Evolutionary conservation across 1,140 invertebrate species (phyloP).

Genomic region (Pachypeltis micranthus): DNA sequence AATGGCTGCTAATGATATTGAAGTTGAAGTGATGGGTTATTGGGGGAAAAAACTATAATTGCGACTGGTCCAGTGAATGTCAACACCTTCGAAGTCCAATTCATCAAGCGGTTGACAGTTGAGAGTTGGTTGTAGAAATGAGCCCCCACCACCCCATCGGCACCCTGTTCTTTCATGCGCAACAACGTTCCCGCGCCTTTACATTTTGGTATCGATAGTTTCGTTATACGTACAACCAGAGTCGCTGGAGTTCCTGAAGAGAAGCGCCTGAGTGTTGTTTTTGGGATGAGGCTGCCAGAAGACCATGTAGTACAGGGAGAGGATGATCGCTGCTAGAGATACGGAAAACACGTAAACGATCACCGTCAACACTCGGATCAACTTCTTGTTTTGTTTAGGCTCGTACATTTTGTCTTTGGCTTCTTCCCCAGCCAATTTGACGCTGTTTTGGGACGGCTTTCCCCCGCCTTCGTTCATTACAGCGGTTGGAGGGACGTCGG

Average conservation of each 20-base stretch:
- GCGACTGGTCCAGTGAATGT: too few species aligned
- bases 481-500: too few species aligned
- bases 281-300: slow-evolving; percentile 71
- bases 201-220: too few species aligned
- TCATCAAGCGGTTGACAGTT: too few species aligned
- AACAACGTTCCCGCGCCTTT: too few species aligned
- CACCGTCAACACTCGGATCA: slow-evolving; percentile 84
- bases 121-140: too few species aligned
- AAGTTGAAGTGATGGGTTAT: too few species aligned
- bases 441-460: slow-evolving; percentile 17
- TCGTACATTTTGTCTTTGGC: slow-evolving; percentile 65
- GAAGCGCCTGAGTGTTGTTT: not conserved
- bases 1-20: too few species aligned
- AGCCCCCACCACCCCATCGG: too few species aligned
- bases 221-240: not conserved
- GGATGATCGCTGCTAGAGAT: slow-evolving; percentile 84
- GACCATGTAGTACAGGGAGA: slow-evolving; percentile 91
- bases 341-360: slow-evolving; percentile 91
- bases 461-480: slow-evolving; percentile 14
- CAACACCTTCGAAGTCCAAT: too few species aligned
- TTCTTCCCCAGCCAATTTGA: slow-evolving; percentile 38
- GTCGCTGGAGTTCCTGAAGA: slow-evolving; percentile 9
- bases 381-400: slow-evolving; percentile 62
- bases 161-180: too few species aligned
- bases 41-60: too few species aligned